Conservation (phyloP, 2,888 invertebrate genomes). For the Rhagophthalmus giganteus region DNA sequence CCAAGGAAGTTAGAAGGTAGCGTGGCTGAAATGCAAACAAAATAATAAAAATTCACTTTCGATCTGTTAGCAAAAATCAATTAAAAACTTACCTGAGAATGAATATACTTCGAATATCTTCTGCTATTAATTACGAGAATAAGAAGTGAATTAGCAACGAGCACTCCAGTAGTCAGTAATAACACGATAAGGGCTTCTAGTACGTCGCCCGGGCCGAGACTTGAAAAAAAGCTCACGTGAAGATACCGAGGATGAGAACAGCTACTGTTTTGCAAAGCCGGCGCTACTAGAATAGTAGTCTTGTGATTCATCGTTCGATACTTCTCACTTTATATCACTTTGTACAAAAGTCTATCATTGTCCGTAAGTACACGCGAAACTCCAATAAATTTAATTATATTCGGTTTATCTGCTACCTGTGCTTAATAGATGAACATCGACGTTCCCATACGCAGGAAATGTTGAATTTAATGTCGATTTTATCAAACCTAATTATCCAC, state of each 20-base stretch:
- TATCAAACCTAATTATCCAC: constrained; percentile 14
- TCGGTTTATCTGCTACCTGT: constrained; percentile 23
- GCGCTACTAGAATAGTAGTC: constrained; percentile 75
- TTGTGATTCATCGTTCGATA: constrained; percentile 54
- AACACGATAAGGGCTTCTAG: constrained; percentile 77
- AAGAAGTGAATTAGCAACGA: constrained; percentile 77
- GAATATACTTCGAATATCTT: constrained; percentile 81
- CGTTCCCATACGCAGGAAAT: background rate
- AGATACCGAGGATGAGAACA: constrained; percentile 71
- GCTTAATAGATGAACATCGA: background rate
- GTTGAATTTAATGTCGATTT: constrained; percentile 3
- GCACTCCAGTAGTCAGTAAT: constrained; percentile 74
- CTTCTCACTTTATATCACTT: constrained; percentile 1
- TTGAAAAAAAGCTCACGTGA: constrained; percentile 66
- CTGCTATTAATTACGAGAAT: constrained; percentile 84
- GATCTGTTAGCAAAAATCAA: background rate
- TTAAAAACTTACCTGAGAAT: constrained; percentile 74
- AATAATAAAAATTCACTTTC: background rate
- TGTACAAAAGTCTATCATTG: background rate
- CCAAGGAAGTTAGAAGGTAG: constrained; percentile 83
- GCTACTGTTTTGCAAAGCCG: constrained; percentile 80
- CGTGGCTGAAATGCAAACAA: constrained; percentile 67
- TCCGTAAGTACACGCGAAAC: no score
- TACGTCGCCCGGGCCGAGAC: constrained; percentile 71
- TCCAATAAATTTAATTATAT: no score